Evolutionary conservation across 2,113 vertebrate genomes (phyloP).

Genomic region (Fregetta grallaria): DNA sequence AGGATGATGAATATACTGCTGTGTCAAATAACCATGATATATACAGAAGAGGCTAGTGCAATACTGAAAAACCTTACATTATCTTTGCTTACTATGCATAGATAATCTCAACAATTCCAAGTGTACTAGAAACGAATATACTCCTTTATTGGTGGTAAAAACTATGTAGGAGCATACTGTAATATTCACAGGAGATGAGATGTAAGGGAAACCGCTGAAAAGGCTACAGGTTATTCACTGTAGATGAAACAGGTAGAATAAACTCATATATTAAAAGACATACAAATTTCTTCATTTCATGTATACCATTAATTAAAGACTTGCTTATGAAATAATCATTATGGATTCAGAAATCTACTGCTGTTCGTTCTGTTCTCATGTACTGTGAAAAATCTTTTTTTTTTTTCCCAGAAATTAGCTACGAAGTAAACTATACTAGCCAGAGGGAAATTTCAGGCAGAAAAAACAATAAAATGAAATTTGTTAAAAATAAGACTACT

Average conservation of each 20-base stretch:
- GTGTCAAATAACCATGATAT: not conserved
- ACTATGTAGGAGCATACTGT: not conserved
- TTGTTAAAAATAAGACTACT: not conserved
- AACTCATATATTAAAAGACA: not conserved
- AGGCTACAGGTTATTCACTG: not conserved
- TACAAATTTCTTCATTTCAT: not conserved
- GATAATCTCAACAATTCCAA: not conserved
- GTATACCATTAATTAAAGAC: not conserved
- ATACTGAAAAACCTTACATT: not conserved
- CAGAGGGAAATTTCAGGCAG: not conserved
- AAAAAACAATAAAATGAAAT: not conserved
- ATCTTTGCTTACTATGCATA: not conserved
- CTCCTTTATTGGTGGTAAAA: not conserved
- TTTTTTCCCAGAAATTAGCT: not conserved
- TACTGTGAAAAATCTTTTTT: not conserved
- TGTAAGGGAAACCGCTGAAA: not conserved
- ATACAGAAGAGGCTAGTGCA: not conserved
- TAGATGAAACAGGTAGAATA: not conserved
- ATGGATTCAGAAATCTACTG: not conserved
- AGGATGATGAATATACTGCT: not conserved
- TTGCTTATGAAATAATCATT: not conserved
- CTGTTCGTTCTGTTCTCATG: not conserved
- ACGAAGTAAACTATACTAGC: not conserved
- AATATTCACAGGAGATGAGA: not conserved
- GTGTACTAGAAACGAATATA: not conserved